Percentiles rank a stretch among this genome's conserved stretches.
Conservation (phyloP, 2,113 vertebrate genomes). For the Antechinus stuartii region DNA sequence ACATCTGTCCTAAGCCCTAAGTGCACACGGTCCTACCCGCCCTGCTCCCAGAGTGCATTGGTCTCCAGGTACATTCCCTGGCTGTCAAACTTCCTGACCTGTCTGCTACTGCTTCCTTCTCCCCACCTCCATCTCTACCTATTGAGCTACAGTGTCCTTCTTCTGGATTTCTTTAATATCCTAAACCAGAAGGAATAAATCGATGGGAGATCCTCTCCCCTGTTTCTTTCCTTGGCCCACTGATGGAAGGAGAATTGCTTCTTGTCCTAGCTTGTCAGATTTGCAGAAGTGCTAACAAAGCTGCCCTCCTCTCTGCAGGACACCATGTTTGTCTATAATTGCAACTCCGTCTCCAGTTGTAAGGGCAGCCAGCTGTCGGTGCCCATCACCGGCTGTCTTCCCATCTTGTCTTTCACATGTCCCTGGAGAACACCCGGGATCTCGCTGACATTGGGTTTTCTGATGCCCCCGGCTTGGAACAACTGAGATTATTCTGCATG, state of each 20-base stretch:
- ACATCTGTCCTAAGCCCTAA: neutral
- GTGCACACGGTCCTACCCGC: neutral
- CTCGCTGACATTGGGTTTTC: constrained; percentile 31
- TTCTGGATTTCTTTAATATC: neutral
- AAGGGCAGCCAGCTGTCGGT: constrained; percentile 53
- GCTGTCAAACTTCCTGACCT: neutral
- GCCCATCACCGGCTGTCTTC: constrained; percentile 65
- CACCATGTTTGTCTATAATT: constrained; percentile 49
- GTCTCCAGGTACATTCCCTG: neutral
- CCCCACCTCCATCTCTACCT: neutral
- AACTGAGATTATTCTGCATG: neutral
- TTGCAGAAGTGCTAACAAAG: constrained; percentile 52
- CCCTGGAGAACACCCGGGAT: constrained; percentile 61
- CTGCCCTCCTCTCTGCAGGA: constrained; percentile 40
- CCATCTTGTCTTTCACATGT: constrained; percentile 44
- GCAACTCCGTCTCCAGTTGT: constrained; percentile 49
- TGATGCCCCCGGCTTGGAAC: constrained; percentile 15
- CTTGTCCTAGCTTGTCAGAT: constrained; percentile 62
- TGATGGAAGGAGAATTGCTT: constrained; percentile 53
- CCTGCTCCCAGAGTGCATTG: neutral
- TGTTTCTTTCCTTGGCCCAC: constrained; percentile 12
- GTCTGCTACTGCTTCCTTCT: neutral
- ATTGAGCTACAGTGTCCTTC: neutral
- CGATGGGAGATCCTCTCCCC: neutral
- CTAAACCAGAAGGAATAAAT: neutral